Base-by-base conservation (phyloP, 2,797 vertebrate species). In the Argya squamiceps region DNA sequence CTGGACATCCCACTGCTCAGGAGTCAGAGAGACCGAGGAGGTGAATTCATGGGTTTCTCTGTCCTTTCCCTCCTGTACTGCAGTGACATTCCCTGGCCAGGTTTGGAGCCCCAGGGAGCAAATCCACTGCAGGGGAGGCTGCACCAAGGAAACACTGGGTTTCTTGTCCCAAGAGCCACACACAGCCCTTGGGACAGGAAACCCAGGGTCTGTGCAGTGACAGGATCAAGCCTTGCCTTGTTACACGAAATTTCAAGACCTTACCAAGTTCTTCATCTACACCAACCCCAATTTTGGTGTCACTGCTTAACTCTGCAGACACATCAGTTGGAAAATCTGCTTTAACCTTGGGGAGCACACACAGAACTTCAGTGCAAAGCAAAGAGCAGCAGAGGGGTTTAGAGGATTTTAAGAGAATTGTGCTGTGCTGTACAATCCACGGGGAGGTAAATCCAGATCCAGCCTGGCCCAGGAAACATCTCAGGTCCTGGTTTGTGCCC, bases 381-480 rank as follows among this genome's bases (percentile, higher is more conserved):
- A 37, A 37, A 11, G 37, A 37, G 11, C 5, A 37, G 11, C 5
- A 5, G 32, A 5, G 32, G 15, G 6, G 34, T 65, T 37, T 5
- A 2, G 10, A 21, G 41, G 13, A n/a, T 12, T 49, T 20, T 12
- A 6, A 7, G 23, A 3, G 44, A 44, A 20, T 47, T 67, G 1
- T 14, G n/a, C 14, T n/a, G 2, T 41, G 7, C 34, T 44, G 9
- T 6, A 1, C 30, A 19, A 7, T 3, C 39, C 41, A 6, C 0
- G 16, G 52, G 17, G 22, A 89, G 55, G 29, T 10, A 12, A 67
- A 53, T 2, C n/a, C 53, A 80, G n/a, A 49, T 1, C 34, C 53
- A 80, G 36, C 16, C 79, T 6, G n/a, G 39, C n/a, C 47, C 43
- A 12, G 62, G 81, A 52, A 78, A 11, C 32, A n/a, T 34, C 70